Evolutionary conservation across 2,888 invertebrate species (phyloP), one percentile per base, ranked within the genome.

Genomic region (Tigriopus californicus): DNA sequence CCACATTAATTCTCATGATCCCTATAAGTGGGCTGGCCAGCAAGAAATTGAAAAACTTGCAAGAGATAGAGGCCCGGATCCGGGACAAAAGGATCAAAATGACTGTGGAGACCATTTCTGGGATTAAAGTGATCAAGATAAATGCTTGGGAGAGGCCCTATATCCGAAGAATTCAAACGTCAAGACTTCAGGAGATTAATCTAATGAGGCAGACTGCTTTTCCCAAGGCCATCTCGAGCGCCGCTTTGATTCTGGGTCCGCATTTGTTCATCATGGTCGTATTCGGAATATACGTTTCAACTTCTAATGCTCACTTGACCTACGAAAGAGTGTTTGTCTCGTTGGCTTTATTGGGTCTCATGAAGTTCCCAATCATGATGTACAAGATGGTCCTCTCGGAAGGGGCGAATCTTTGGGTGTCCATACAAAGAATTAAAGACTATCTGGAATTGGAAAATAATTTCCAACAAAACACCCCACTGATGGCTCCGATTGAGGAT

Each of bases 61-160:
- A 89, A 72, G 82, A 86, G 58, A 77, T 78, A 63, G 91, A 91
- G 72, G 91, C 94, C 90, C 86, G 87, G 68, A 83, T 82, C 71
- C 92, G 94, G 73, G 92, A 94, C 67, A 85, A 88, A 67, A 77
- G 92, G 65, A 87, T 92, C 1, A 91, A 91, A 67, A 74, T 90
- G 57, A 90, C 91, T 85, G 90, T 86, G 67, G 92, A 92, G 76
- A 82, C 91, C 63, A 76, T 92, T 60, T 87, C 83, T 70, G 91
- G 91, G 53, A 90, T 92, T 64, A 92, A 91, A 77, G 88, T 81
- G 59, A 75, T 92, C 64, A 92, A 92, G 73, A 75, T 92, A 69
- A 92, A 92, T 69, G 92, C 90, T 0, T 91, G 92, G 92, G 94
- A 94, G 70, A 82, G 84, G 1, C 89, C 90, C 65, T 92, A 92